Base-by-base conservation (phyloP, 2,797 vertebrate species). In the Rhincodon typus region DNA sequence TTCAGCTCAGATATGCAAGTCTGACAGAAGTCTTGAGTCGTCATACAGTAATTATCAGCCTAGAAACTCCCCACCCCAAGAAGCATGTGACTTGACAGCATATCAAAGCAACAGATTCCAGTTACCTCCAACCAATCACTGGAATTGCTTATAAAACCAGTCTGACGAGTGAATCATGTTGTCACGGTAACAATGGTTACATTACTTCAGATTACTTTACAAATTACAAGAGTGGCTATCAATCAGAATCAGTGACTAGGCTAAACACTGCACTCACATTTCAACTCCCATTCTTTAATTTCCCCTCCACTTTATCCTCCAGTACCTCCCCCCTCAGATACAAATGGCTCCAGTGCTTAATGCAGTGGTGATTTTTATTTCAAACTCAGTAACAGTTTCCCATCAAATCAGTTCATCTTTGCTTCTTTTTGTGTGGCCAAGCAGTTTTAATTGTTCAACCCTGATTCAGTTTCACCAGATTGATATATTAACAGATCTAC, bases 1-100 rank as follows among this genome's bases (percentile, higher is more conserved):
- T 97, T 96, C 97, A 53, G 27, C 46, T 95, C 42, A 46, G 69
- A 25, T 50, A 94, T 30, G 69, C n/a, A 69, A 87, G 69, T 95
- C 62, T 34, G 15, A 77, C 1, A 53, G 94, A 72, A 77, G 21
- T 25, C 25, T 70, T 12, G 10, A 50, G 38, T 50, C 53, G 17
- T 74, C 70, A 77, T 19, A 38, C 50, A 50, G 30, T 34, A 95
- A 74, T 77, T n/a, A 95, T 77, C 46, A 95, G 27, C 42, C 15
- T 53, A 53, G 69, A 50, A 74, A 95, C 46, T 30, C 94, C 94
- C 94, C 72, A 77, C 42, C 70, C 34, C 72, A 27, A 57, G 42
- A 1, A 77, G 46, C 94, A 77, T n/a, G 94, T 95, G 69, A 95
- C 94, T 53, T 42, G 57, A 50, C 27, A 53, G 70, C 70, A 53